Conservation (phyloP, 2,113 vertebrate genomes). For the Calyptomena viridis region DNA sequence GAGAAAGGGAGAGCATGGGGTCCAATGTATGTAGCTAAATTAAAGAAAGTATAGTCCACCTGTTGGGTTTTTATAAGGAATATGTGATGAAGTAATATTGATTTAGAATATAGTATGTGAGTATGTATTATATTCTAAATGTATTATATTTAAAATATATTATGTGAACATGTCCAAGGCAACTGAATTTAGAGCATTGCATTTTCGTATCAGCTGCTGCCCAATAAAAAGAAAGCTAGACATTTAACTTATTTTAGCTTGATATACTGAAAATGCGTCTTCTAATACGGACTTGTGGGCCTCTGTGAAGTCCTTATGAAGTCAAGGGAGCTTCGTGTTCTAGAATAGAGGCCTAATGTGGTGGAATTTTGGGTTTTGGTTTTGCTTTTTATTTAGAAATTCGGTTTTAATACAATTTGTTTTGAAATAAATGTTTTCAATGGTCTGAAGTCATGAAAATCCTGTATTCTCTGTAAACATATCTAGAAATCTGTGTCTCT, state of each 20-base stretch:
- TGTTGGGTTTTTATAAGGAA: background rate
- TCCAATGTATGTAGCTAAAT: slow-evolving; percentile 90
- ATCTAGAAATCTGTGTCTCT: background rate
- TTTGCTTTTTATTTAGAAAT: background rate
- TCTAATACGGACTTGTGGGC: background rate
- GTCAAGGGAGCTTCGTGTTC: background rate
- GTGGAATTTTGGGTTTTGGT: background rate
- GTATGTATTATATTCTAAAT: too few relatives aligned
- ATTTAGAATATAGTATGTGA: background rate
- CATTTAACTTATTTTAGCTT: background rate
- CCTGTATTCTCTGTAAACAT: background rate
- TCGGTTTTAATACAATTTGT: background rate
- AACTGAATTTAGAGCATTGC: background rate
- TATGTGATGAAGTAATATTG: background rate
- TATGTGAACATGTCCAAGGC: background rate
- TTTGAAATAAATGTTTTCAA: slow-evolving; percentile 14
- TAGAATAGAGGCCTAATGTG: background rate
- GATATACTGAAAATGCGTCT: background rate
- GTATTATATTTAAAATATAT: too few relatives aligned
- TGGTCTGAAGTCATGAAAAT: background rate
- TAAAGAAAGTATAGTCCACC: slow-evolving; percentile 70
- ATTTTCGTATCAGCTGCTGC: background rate
- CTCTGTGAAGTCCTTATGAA: background rate
- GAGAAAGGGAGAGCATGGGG: slow-evolving; percentile 85
- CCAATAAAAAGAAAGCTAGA: background rate